Conservation (phyloP, 2,888 invertebrate species). For the Parascotia fuliginaria region DNA sequence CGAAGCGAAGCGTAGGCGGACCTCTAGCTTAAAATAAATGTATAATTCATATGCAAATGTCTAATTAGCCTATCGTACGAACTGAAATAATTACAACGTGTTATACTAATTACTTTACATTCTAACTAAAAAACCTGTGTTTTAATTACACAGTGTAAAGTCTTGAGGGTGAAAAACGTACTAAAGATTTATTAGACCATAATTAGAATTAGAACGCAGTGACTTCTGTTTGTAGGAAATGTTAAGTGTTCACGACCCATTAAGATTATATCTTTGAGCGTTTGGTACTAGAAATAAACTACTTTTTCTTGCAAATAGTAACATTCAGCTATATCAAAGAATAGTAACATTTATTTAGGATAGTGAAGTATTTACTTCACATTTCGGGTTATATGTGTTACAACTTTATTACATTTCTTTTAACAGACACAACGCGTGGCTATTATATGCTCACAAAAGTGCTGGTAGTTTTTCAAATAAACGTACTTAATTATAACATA, state of each 20-base stretch:
- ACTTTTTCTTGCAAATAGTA: constrained; percentile 6
- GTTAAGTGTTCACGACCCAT: constrained; percentile 21
- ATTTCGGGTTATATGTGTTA: no score
- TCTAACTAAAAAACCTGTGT: not conserved
- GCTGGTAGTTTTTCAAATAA: no score
- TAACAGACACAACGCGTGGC: no score
- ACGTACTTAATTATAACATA: no score
- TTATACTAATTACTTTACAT: not conserved
- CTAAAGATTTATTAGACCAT: constrained; percentile 29
- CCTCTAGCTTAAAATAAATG: no score
- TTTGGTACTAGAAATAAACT: constrained; percentile 18
- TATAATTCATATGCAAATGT: not conserved
- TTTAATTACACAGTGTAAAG: not conserved
- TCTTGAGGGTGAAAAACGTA: not conserved
- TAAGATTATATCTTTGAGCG: constrained; percentile 28
- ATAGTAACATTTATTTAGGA: not conserved
- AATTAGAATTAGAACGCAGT: constrained; percentile 33
- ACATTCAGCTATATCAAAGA: not conserved
- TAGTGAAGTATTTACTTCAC: no score
- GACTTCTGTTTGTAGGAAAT: constrained; percentile 20
- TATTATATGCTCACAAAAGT: no score
- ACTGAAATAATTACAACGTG: not conserved
- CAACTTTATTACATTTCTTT: no score
- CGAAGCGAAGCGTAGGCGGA: no score
- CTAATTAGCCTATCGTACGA: not conserved